Conservation (phyloP, 2,888 invertebrate genomes). For the Pollenia labialis region DNA sequence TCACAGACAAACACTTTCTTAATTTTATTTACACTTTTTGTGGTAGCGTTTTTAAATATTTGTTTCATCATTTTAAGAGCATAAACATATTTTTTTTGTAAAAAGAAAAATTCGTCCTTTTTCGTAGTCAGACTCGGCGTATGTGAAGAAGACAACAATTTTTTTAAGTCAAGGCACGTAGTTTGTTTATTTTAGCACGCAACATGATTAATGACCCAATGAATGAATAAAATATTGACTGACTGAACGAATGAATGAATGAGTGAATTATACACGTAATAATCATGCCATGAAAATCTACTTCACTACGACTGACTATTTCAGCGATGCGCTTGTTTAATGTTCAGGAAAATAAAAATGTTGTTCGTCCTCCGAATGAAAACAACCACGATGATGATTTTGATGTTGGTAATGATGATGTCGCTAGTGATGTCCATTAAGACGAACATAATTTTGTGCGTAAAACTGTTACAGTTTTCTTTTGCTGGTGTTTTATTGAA, state of each 20-base stretch:
- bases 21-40: slow-evolving; percentile 56
- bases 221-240: slow-evolving; percentile 49
- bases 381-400: slow-evolving; percentile 21
- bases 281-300: slow-evolving; percentile 14
- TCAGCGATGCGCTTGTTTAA: background rate
- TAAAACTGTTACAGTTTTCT: background rate
- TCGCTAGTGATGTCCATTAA: background rate
- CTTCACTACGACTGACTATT: background rate
- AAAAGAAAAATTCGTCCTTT: slow-evolving; percentile 28
- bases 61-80: slow-evolving; percentile 50
- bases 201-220: slow-evolving; percentile 82
- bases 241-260: slow-evolving; percentile 6
- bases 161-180: slow-evolving; percentile 72
- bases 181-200: slow-evolving; percentile 73
- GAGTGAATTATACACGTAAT: slow-evolving; percentile 34
- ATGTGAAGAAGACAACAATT: slow-evolving; percentile 24
- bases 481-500: background rate
- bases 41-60: slow-evolving; percentile 29
- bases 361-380: background rate
- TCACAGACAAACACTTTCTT: slow-evolving; percentile 42
- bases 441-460: slow-evolving; percentile 1
- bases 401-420: slow-evolving; percentile 36
- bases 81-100: background rate
- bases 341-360: slow-evolving; percentile 26
- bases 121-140: background rate